Base-by-base conservation (phyloP, 2,888 invertebrate genomes). In the Willowsia nigromaculata region DNA sequence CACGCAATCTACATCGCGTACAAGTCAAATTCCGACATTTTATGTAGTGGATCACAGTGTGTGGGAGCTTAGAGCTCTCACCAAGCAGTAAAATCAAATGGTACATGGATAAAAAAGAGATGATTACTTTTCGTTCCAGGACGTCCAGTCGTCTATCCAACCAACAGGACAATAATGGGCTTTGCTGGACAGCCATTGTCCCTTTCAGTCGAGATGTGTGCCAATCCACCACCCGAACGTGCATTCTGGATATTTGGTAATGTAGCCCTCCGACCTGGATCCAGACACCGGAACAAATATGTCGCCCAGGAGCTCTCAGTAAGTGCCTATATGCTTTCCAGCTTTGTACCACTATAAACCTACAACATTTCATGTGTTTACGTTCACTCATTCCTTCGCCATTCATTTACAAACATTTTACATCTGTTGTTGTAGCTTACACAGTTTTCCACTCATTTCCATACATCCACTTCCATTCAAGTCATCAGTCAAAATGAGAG, bases 141-240 rank as follows among this genome's bases (percentile, higher is more conserved):
- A 91, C 95, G 95, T 85, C 96, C 96, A 89, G 95, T 96, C 93
- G 95, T 96, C 50, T 95, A 95, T 91, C 96, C 96, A 2, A 94
- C 95, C 90, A 95, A 95, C 93, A 95, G 96, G 93, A 96, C 95
- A 74, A 95, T 96, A 91, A 95, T 96, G 33, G 96, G 96, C 22
- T 95, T 96, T 93, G 95, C 95, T 87, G 96, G 96, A 43, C 96
- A 96, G 90, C 95, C 96, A 0, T 94, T 96, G 90, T 95, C 96
- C 91, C 94, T 97, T 59, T 95, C 95, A 56, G 96, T 96, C 92
- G 96, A 96, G 93, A 96, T 96, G 93, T 97, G 97, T 94, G 96
- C 97, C 92, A 96, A 96, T 94, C 97, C 97, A 2, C 95, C 95
- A 56, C 95, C 96, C 92, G 95, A 94, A 78, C 95, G 95, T 93